Conservation (phyloP, 2,888 invertebrate genomes). For the Lepidocyrtoides sp. region DNA sequence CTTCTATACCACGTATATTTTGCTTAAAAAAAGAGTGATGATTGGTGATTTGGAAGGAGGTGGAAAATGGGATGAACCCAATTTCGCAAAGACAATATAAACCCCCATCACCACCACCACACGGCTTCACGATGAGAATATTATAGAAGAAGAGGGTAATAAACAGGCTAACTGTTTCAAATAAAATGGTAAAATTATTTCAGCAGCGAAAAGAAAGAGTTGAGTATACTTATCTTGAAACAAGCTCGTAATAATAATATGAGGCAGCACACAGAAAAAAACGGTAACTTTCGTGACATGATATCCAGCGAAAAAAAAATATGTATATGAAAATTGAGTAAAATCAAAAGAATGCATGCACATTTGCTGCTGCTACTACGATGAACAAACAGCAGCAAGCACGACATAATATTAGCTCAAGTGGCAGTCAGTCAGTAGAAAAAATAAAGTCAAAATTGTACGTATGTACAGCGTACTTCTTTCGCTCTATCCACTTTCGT, state of each 20-base stretch:
- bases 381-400: not conserved
- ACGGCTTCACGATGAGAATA: not conserved
- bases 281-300: not conserved
- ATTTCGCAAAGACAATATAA: slow-evolving; percentile 36
- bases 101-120: not conserved
- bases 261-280: not conserved
- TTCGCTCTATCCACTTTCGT: no score
- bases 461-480: no score
- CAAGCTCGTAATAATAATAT: no score
- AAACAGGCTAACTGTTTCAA: not conserved
- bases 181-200: slow-evolving; percentile 16
- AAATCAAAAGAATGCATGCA: not conserved
- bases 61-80: slow-evolving; percentile 45
- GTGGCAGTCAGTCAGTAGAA: slow-evolving; percentile 9
- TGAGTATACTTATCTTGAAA: no score
- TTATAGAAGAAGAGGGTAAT: slow-evolving; percentile 6
- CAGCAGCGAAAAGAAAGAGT: not conserved
- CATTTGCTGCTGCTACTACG: not conserved
- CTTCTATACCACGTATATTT: no score
- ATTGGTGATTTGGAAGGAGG: slow-evolving; percentile 29
- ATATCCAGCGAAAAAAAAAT: not conserved
- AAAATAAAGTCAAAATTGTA: no score
- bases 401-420: not conserved
- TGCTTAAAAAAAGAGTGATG: not conserved
- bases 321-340: no score